A percentile compares a stretch with the other conserved stretches of the same genome.
Evolutionary conservation across 1,140 invertebrate species (phyloP).

Genomic region (Goniozus legneri): DNA sequence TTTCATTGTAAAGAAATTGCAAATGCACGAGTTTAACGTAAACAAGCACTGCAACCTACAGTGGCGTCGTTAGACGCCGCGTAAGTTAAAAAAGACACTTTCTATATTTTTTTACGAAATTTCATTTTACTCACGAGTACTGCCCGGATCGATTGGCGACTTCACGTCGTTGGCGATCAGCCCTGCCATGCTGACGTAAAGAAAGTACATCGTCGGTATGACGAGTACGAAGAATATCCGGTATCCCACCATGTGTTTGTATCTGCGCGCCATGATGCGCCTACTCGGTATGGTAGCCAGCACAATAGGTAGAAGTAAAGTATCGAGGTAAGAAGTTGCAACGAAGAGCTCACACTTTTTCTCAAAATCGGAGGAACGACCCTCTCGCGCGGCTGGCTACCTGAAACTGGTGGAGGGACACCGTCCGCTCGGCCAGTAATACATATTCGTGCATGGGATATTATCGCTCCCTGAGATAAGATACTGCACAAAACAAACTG

Average conservation of each 20-base stretch:
- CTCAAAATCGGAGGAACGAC: too few relatives aligned
- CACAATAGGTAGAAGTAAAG: not conserved
- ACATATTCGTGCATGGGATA: conserved; percentile 26
- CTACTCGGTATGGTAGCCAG: conserved; percentile 3
- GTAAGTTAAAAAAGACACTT: too few relatives aligned
- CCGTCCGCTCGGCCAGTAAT: conserved; percentile 17
- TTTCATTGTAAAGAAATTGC: too few relatives aligned
- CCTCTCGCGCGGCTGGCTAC: conserved; percentile 15
- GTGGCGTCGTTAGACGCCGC: too few relatives aligned
- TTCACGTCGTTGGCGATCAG: conserved; percentile 17
- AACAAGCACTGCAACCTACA: too few relatives aligned
- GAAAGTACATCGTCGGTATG: conserved; percentile 38
- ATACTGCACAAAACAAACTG: conserved; percentile 19
- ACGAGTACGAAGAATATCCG: conserved; percentile 36
- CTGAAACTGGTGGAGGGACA: conserved; percentile 23
- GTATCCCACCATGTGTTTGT: conserved; percentile 33
- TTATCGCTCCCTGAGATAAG: conserved; percentile 36
- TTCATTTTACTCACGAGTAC: conserved; percentile 32
- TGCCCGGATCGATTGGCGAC: not conserved
- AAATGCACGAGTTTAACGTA: too few relatives aligned
- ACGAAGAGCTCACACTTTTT: too few relatives aligned
- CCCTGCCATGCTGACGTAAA: conserved; percentile 25
- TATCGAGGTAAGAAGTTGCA: not conserved
- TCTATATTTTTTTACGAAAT: too few relatives aligned
- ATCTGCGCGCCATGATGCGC: conserved; percentile 34